Evolutionary conservation across 2,113 vertebrate species (phyloP).

Genomic region (Alligator mississippiensis): DNA sequence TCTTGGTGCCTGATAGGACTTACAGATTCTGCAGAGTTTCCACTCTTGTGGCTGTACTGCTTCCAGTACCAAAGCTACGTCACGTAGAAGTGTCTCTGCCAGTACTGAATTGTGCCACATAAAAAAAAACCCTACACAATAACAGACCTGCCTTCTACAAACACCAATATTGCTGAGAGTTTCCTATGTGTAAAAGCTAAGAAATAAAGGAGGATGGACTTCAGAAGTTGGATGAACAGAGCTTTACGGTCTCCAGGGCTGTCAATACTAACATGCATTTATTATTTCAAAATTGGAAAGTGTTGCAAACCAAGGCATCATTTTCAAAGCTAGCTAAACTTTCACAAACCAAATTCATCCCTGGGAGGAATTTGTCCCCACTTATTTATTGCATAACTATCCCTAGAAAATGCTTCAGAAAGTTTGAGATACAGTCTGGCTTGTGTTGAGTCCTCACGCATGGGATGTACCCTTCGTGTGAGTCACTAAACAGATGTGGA

Average conservation of each 20-base stretch:
- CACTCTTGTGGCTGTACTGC: neutral
- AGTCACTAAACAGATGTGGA: slow-evolving; percentile 66
- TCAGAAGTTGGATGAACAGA: neutral
- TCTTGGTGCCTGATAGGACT: neutral
- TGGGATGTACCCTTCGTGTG: slow-evolving; percentile 49
- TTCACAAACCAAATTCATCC: neutral
- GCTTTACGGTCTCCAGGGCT: slow-evolving; percentile 33
- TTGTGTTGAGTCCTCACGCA: slow-evolving; percentile 28
- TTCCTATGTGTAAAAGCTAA: slow-evolving; percentile 3
- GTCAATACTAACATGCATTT: slow-evolving; percentile 24
- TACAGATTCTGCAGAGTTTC: neutral
- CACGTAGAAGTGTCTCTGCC: no score
- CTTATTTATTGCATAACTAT: slow-evolving; percentile 58
- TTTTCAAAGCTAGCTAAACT: slow-evolving; percentile 29
- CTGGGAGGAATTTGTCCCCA: slow-evolving; percentile 16
- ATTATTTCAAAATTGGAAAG: slow-evolving; percentile 7
- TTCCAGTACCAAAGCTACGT: neutral
- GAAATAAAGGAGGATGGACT: neutral
- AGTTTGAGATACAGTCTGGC: slow-evolving; percentile 35
- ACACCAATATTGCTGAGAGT: neutral
- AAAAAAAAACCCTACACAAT: neutral
- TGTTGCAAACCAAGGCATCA: slow-evolving; percentile 11
- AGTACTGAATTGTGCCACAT: no score
- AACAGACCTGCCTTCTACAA: neutral
- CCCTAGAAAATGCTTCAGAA: neutral